Evolutionary conservation across 2,888 invertebrate genomes (phyloP).

Genomic region (Conistra vaccinii): DNA sequence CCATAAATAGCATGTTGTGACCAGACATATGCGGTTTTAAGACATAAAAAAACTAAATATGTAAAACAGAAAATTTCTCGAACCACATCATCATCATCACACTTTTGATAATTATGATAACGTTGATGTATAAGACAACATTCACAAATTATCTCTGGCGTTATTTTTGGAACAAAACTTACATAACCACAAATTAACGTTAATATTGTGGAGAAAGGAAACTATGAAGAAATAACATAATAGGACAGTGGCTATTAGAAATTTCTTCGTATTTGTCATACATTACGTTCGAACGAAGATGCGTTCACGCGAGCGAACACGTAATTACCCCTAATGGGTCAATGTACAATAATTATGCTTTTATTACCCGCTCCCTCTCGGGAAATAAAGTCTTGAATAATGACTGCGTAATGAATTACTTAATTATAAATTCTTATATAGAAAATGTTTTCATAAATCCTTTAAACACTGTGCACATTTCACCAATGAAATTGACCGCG

Average conservation of each 20-base stretch:
- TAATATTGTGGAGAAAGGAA: slow-evolving; percentile 60
- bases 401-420: slow-evolving; percentile 24
- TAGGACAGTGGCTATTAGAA: slow-evolving; percentile 45
- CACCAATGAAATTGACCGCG: too few species aligned
- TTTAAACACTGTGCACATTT: too few species aligned
- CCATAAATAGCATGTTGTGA: not conserved
- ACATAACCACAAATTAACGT: slow-evolving; percentile 41
- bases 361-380: slow-evolving; percentile 14
- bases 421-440: not conserved
- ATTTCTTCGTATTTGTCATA: slow-evolving; percentile 39
- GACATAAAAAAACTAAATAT: not conserved
- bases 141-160: slow-evolving; percentile 37
- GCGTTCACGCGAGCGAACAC: slow-evolving; percentile 47
- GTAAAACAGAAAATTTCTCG: slow-evolving; percentile 22
- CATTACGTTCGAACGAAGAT: slow-evolving; percentile 30
- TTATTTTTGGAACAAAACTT: slow-evolving; percentile 48
- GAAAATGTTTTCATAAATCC: not conserved
- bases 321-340: slow-evolving; percentile 51
- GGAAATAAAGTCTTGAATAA: slow-evolving; percentile 38
- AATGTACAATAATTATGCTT: slow-evolving; percentile 47
- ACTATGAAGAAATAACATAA: slow-evolving; percentile 44
- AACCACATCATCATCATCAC: slow-evolving; percentile 41
- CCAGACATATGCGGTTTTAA: not conserved
- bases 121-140: slow-evolving; percentile 20
- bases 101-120: slow-evolving; percentile 43